Base-by-base conservation (phyloP, 2,888 invertebrate species). In the Pteria penguin region DNA sequence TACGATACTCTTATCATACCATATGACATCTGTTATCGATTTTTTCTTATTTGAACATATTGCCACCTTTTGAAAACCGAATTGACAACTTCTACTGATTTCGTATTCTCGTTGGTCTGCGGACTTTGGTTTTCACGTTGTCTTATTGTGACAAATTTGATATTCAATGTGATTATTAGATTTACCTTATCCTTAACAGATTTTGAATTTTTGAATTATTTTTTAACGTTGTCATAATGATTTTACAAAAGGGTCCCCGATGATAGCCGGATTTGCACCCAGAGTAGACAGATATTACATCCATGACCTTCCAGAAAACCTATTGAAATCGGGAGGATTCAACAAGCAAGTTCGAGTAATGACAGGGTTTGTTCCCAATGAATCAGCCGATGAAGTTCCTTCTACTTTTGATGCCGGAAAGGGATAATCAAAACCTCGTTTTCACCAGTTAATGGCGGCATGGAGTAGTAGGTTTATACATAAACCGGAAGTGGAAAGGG, bases 281-380 rank as follows among this genome's bases (percentile, higher is more conserved):
- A 89, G 91, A 52, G 90, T 92, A 32, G 92, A 92, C 80, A 91
- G 90, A 3, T 86, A 86, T 27, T 91, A 91, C 78, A 87, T 92
- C 29, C 86, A 85, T 26, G 89, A 88, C 33, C 80, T 87, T 70
- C 92, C 92, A 8, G 88, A 90, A 63, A 81, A 80, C 29, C 84
- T 92, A 55, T 84, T 92, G 72, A 81, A 81, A 32, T 78, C 86
- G 62, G 90, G 90, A 26, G 77, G 85, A 33, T 89, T 90, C 74
- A 65, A 72, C 58, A 69, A 68, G 11, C 33, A 76, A 4, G 57
- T 81, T 1, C 62, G 61, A 2, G 75, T 81, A 4, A 70, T 82
- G 73, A 79, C 77, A 18, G 82, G 82, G 8, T 79, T 68, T 52
- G 76, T 82, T 14, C 76, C 82, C 26, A 71, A 82, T 18, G 82